Percentiles rank a stretch among this genome's conserved stretches.
phyloP scores from a whole-genome alignment of 2,113 vertebrate genomes.

The Zonotrichia leucophrys region DNA sequence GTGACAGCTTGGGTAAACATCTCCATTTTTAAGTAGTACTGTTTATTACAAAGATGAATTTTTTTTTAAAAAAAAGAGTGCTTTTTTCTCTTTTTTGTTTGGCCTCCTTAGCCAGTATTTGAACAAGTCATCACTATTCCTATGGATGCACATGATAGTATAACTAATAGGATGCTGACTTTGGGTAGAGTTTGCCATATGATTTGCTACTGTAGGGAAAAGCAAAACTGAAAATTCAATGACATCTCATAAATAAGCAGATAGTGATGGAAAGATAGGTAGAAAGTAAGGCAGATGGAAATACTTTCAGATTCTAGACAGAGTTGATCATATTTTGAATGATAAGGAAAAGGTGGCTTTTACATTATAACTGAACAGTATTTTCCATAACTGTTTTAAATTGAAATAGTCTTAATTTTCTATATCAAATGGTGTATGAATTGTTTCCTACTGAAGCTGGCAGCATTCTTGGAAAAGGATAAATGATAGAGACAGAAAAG shows the following conservation, averaged over 20 bases:
- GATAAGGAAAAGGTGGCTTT: neutral
- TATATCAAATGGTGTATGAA: neutral
- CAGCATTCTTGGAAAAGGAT: neutral
- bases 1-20: neutral
- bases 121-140: neutral
- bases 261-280: neutral
- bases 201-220: neutral
- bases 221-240: neutral
- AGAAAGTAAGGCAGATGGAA: neutral
- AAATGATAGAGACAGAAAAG: neutral
- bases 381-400: neutral
- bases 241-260: neutral
- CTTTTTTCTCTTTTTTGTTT: neutral
- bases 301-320: neutral
- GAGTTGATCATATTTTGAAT: neutral
- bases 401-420: neutral
- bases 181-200: neutral
- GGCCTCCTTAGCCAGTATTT: neutral
- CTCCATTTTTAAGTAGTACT: neutral
- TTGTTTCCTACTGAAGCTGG: neutral
- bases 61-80: no score
- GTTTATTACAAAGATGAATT: neutral
- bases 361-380: neutral
- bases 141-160: neutral
- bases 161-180: neutral